A percentile compares a stretch with the other conserved stretches of the same genome.
Conservation (phyloP, 2,113 vertebrate species). For the Ptyas mucosa region DNA sequence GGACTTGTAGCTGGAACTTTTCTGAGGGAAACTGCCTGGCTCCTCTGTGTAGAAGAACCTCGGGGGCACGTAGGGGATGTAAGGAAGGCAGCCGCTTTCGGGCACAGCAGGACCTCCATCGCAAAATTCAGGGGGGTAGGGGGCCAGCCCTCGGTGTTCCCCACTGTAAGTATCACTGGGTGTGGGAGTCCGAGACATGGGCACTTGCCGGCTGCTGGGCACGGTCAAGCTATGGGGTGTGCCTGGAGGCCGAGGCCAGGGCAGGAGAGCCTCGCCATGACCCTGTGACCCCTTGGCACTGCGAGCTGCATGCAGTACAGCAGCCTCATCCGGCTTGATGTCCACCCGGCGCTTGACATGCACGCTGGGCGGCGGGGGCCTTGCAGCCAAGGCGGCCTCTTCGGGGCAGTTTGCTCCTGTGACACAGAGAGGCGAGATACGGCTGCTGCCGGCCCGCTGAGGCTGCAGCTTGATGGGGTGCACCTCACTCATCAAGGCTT, state of each 20-base stretch:
- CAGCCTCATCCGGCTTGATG: conserved; percentile 88
- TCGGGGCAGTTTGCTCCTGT: conserved; percentile 78
- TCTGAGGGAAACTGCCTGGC: conserved; percentile 57
- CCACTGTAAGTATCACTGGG: conserved; percentile 86
- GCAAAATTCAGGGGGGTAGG: conserved; percentile 66
- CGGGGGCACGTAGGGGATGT: conserved; percentile 78
- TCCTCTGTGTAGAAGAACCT: conserved; percentile 90
- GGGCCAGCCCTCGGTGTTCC: conserved; percentile 77
- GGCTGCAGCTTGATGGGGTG: conserved; percentile 95
- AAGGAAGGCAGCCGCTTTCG: conserved; percentile 77
- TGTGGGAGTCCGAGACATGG: conserved; percentile 82
- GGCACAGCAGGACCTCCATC: conserved; percentile 75
- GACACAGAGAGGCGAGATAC: conserved; percentile 85
- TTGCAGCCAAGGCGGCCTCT: conserved; percentile 59
- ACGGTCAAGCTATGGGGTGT: conserved; percentile 76
- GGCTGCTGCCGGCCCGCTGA: conserved; percentile 77
- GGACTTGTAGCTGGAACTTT: conserved; percentile 56
- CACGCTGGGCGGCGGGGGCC: conserved; percentile 72
- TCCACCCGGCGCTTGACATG: conserved; percentile 91
- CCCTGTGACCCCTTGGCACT: conserved; percentile 55
- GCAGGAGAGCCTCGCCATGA: conserved; percentile 46
- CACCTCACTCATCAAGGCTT: conserved; percentile 84
- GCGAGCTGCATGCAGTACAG: conserved; percentile 79
- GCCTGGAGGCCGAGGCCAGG: conserved; percentile 74
- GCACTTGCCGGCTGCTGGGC: conserved; percentile 72